These are phyloP conservation scores for Agrilus planipennis DNA, from an alignment of 1,140 invertebrate genomes.

Conservation along the genomic window DNA sequence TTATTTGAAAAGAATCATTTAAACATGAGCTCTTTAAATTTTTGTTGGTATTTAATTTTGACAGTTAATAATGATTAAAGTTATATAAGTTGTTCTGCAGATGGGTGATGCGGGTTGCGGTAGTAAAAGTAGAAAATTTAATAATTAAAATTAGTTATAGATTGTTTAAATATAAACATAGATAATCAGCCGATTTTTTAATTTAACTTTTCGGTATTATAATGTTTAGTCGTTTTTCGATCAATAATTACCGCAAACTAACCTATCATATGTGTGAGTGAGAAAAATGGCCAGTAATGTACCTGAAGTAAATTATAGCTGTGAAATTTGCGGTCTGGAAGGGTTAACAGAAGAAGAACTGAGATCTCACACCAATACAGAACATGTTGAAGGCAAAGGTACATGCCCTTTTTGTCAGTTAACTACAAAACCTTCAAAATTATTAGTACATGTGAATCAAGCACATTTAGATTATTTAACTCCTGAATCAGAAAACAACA, in stretches of 20 bases:
- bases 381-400: slow-evolving; percentile 61
- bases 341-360: slow-evolving; percentile 68
- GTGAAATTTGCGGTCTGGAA: slow-evolving; percentile 71
- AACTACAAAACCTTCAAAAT: slow-evolving; percentile 56
- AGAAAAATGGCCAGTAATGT: slow-evolving; percentile 31
- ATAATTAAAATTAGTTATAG: no score
- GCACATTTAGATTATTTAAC: slow-evolving; percentile 70
- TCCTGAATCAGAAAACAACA: slow-evolving; percentile 46
- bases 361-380: slow-evolving; percentile 60
- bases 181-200: no score
- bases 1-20: slow-evolving; percentile 4
- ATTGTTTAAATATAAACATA: no score
- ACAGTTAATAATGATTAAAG: slow-evolving; percentile 1
- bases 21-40: slow-evolving; percentile 1
- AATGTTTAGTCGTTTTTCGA: no score
- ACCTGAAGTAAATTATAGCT: slow-evolving; percentile 42
- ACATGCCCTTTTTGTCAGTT: slow-evolving; percentile 75
- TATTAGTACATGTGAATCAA: slow-evolving; percentile 65
- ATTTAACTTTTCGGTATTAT: no score
- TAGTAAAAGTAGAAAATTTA: no score
- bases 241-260: no score
- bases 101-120: slow-evolving; percentile 17
- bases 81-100: slow-evolving; percentile 17
- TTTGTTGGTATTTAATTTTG: no score
- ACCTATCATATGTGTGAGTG: no score